These are phyloP conservation scores for Cephus pygmeus DNA, from an alignment of 2,888 invertebrate genomes.

Conservation along the genomic window DNA sequence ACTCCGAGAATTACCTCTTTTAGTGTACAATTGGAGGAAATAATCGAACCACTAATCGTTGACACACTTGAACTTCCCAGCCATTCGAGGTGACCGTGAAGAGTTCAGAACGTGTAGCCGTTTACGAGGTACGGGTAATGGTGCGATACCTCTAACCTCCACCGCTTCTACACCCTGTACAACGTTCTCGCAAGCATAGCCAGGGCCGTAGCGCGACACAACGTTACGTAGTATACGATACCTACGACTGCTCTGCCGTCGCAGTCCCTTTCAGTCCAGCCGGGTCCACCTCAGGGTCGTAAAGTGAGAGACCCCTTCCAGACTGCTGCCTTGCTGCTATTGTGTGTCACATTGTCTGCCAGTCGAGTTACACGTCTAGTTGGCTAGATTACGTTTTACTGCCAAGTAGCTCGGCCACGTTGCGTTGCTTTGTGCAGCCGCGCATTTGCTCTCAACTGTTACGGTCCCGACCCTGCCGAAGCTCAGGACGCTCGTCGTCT, in stretches of 20 bases:
- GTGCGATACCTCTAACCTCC: constrained; percentile 1
- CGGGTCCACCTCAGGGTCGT: constrained; percentile 32
- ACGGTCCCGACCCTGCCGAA: not conserved
- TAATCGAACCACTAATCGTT: not conserved
- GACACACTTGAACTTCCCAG: not conserved
- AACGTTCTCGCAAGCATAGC: not conserved
- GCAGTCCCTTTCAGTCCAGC: constrained; percentile 1
- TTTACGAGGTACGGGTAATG: constrained; percentile 5
- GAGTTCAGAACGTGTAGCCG: not conserved
- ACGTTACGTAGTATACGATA: not conserved
- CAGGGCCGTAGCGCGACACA: not conserved
- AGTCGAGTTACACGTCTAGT: constrained; percentile 37
- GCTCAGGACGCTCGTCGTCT: not conserved
- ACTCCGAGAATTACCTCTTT: not conserved
- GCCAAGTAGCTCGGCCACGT: constrained; percentile 20
- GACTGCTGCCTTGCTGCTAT: constrained; percentile 31
- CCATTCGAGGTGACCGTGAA: not conserved
- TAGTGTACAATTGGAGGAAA: not conserved
- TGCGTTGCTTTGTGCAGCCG: not conserved
- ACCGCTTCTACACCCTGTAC: not conserved
- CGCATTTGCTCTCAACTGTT: not conserved
- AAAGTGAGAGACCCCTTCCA: constrained; percentile 27
- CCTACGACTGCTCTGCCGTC: not conserved
- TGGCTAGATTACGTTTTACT: constrained; percentile 46
- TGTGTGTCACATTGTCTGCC: constrained; percentile 41